Evolutionary conservation across 2,797 vertebrate genomes (phyloP), one percentile per base, ranked within the genome.

Genomic region (Oreochromis grahami): DNA sequence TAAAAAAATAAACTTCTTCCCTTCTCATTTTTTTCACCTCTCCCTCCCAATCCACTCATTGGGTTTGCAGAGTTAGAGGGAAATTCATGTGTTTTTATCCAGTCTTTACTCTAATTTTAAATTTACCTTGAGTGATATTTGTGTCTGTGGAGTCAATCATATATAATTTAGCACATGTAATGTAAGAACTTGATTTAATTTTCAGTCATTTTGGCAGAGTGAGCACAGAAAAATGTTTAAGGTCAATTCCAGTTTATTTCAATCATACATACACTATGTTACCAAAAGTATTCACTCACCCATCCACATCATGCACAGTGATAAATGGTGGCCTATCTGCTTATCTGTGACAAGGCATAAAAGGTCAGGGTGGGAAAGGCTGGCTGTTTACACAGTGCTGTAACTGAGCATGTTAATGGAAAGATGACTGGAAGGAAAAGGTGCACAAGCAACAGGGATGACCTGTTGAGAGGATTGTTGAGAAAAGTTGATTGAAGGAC

Each of bases 371-470:
- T 60, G 2, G 56, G 12, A 60, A 60, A 12, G 56, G 17, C 56
- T 60, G 32, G 29, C 29, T 60, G 56, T 10, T 60, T 34, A 4
- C 56, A n/a, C 5, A 19, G 17, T 60, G 29, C 1, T 0, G 29
- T 19, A 4, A 11, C 5, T 19, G 0, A 34, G 29, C 29, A 1
- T 34, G 0, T 0, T 19, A 34, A 34, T 29, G 56, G 29, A 7
- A 34, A 34, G 19, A 60, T 1, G 10, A 60, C 2, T 60, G 56
- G 56, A 60, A 60, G 29, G 5, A n/a, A n/a, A 60, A 60, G 56
- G 56, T 60, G 9, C 17, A 36, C 6, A 34, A 19, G 17, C 56
- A 60, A 60, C 56, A 60, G 32, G 32, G 56, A 60, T 7, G 5
- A n/a, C 56, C 0, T 34, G 29, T 60, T 36, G 2, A 7, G 17